Base-by-base conservation (phyloP, 2,113 vertebrate species). In the Myrmophylax atrothorax region DNA sequence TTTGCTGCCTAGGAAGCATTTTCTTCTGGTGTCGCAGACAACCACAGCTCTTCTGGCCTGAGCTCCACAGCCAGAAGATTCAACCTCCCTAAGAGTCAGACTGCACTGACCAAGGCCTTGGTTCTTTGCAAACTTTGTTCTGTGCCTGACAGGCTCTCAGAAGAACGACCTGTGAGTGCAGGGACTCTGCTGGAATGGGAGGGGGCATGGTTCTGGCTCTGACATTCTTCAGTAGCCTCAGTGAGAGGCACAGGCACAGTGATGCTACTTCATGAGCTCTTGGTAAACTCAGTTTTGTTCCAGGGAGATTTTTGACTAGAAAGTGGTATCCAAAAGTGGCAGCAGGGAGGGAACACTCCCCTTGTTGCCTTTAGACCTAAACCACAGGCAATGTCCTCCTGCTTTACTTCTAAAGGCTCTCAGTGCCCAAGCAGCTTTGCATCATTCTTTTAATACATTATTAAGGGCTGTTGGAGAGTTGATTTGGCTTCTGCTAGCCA, bases 231-330 rank as follows among this genome's bases (percentile, higher is more conserved):
- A 29, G 66, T 23, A 66, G 26, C 46, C 25, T 18, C 1, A 5
- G 35, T 14, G 67, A 40, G 35, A 69, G 29, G 55, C 56, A 60
- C 24, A 24, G 55, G 26, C n/a, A 9, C 31, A 4, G 11, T 0
- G 1, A 59, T 0, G 1, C 20, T 29, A 20, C 33, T 73, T 60
- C 2, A 0, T 13, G 14, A 17, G 29, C 19, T 66, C 56, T 53
- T 40, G 22, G 50, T 25, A 76, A 53, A n/a, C 37, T 88, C 46
- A 9, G 47, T 35, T 82, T 67, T 37, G 40, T 35, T 64, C 59
- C 78, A 42, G n/a, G 15, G 42, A 29, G 67, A 20, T 18, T 87
- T 72, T 59, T 84, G 52, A 13, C 16, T 17, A 9, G 13, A 16
- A 62, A 13, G 10, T 62, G 31, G 42, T 3, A 3, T 29, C n/a